These are phyloP conservation scores for Anastrepha obliqua DNA, from an alignment of 1,140 invertebrate genomes.

Conservation along the genomic window DNA sequence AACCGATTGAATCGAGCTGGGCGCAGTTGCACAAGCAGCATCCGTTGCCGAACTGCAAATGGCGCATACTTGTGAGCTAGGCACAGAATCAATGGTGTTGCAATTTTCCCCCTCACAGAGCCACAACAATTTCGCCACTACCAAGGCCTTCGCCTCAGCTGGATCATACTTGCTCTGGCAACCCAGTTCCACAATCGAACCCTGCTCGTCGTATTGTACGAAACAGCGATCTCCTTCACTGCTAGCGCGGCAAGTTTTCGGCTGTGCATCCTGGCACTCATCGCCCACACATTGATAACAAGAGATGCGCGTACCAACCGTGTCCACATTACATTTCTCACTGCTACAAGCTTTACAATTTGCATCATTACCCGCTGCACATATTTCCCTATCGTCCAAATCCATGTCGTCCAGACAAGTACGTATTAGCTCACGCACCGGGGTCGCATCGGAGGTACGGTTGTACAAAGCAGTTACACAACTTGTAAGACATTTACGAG, in stretches of 20 bases:
- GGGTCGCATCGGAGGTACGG: constrained; percentile 59
- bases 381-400: constrained; percentile 63
- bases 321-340: constrained; percentile 62
- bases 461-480: constrained; percentile 69
- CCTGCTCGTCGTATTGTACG: constrained; percentile 61
- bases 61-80: constrained; percentile 58
- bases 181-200: constrained; percentile 61
- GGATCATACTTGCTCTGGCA: constrained; percentile 68
- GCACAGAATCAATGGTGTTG: constrained; percentile 62
- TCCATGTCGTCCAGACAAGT: constrained; percentile 67
- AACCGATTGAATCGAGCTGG: not conserved
- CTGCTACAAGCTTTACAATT: constrained; percentile 63
- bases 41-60: constrained; percentile 68
- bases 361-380: constrained; percentile 56
- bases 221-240: constrained; percentile 64
- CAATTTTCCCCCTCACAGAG: constrained; percentile 67
- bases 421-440: constrained; percentile 64
- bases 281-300: constrained; percentile 65
- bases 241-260: constrained; percentile 65
- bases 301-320: constrained; percentile 63
- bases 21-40: constrained; percentile 61
- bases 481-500: constrained; percentile 62
- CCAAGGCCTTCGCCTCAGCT: constrained; percentile 59
- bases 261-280: constrained; percentile 61
- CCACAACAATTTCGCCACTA: constrained; percentile 64